Conservation (phyloP, 2,797 vertebrate genomes). For the Hoplostethus mediterraneus region DNA sequence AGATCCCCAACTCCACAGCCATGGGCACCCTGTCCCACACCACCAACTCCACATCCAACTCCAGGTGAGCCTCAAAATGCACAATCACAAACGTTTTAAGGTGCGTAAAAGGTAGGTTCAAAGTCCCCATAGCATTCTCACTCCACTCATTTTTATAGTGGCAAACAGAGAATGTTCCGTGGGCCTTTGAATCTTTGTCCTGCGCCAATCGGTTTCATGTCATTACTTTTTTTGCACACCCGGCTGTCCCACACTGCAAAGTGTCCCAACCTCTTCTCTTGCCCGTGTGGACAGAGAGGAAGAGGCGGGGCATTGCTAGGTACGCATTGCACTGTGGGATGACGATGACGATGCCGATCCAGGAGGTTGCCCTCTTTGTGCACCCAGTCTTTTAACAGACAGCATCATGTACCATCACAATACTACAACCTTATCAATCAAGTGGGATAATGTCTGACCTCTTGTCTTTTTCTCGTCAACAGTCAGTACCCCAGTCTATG, state of each 20-base stretch:
- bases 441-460: neutral
- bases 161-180: no score
- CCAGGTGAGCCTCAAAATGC: conserved; percentile 70
- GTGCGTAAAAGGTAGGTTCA: neutral
- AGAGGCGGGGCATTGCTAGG: neutral
- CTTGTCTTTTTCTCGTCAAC: conserved; percentile 24
- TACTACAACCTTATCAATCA: neutral
- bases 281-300: conserved; percentile 8
- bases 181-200: no score
- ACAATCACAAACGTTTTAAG: neutral
- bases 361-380: conserved; percentile 10
- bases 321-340: conserved; percentile 4
- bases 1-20: conserved; percentile 85
- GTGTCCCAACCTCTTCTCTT: neutral
- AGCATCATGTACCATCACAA: neutral
- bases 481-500: conserved; percentile 89
- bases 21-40: conserved; percentile 85
- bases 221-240: neutral
- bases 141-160: no score
- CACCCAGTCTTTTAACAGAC: neutral
- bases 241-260: neutral
- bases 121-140: no score
- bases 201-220: neutral
- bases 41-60: conserved; percentile 85
- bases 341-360: neutral